phyloP scores from a whole-genome alignment of 1,140 invertebrate genomes.

The Eriosoma lanigerum region DNA sequence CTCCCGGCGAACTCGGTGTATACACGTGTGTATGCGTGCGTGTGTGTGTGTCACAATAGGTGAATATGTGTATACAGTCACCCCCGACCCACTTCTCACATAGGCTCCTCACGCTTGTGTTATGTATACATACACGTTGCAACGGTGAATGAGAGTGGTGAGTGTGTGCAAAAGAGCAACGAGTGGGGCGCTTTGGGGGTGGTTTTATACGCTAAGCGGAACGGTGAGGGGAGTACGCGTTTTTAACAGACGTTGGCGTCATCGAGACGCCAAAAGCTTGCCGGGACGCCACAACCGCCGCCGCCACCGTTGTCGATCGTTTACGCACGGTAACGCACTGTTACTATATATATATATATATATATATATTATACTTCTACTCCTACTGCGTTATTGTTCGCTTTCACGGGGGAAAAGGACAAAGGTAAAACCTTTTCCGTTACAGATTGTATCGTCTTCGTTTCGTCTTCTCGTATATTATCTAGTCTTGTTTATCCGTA shows the following conservation, averaged over 20 bases:
- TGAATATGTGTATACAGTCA: background rate
- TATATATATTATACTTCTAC: no score
- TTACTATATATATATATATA: background rate
- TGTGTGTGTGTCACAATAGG: conserved; percentile 34
- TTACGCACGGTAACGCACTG: conserved; percentile 49
- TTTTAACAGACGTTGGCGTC: conserved; percentile 50
- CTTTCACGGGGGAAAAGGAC: background rate
- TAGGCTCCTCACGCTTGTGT: background rate
- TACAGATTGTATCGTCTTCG: no score
- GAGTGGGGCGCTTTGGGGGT: background rate
- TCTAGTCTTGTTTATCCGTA: no score
- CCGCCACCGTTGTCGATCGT: conserved; percentile 31
- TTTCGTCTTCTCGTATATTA: no score
- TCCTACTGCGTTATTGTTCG: background rate
- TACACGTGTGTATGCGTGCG: background rate
- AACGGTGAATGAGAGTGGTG: background rate
- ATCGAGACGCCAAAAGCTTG: conserved; percentile 42
- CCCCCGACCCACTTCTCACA: no score
- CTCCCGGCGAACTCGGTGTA: background rate
- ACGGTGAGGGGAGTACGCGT: background rate
- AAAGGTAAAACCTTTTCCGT: conserved; percentile 1
- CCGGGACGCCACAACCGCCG: conserved; percentile 10
- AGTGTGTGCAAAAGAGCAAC: background rate
- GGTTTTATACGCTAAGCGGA: background rate
- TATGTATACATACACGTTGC: no score